Evolutionary conservation across 2,797 vertebrate genomes (phyloP), one percentile per base, ranked within the genome.

Genomic region (Dermochelys coriacea): DNA sequence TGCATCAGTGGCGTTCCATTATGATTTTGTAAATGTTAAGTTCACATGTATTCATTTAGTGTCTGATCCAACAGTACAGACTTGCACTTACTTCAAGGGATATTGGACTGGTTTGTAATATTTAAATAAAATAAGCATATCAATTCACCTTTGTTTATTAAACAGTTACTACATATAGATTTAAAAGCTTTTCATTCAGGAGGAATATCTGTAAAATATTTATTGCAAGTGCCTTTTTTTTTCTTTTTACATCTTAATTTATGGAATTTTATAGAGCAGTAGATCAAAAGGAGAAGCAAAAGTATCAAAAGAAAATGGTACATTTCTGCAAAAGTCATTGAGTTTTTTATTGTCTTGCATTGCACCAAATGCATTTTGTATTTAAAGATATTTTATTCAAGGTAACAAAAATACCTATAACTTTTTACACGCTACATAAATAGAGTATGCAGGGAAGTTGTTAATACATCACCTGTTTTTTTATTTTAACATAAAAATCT

Each of bases 331-430:
- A 85, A 49, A 75, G 81, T 45, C 47, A 12, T 31, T 45, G 80
- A 85, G 55, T 7, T 11, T 0, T 93, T 95, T 52, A 41, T 41
- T 52, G 49, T 25, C 87, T 71, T 31, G 29, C 25, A 54, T 55
- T 51, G 29, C 2, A 1, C 64, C 55, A 45, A n/a, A 71, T 59
- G 31, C 86, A 25, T 5, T 5, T 23, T 50, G 27, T 15, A 84
- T 85, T 93, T 68, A 77, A 93, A 89, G 34, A 1, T 11, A 55
- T 47, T 94, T 91, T 68, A 94, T 68, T 87, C 75, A 93, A 94
- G 10, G 80, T 5, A 51, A 37, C 51, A 78, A 89, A 85, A 90
- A 78, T 12, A 90, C 81, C 86, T 80, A 2, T 31, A 45, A 50
- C 57, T 41, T 82, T 96, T 94, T 31, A 74, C 15, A 6, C 1